Base-by-base conservation (phyloP, 2,888 invertebrate genomes). In the Tachina grossa region DNA sequence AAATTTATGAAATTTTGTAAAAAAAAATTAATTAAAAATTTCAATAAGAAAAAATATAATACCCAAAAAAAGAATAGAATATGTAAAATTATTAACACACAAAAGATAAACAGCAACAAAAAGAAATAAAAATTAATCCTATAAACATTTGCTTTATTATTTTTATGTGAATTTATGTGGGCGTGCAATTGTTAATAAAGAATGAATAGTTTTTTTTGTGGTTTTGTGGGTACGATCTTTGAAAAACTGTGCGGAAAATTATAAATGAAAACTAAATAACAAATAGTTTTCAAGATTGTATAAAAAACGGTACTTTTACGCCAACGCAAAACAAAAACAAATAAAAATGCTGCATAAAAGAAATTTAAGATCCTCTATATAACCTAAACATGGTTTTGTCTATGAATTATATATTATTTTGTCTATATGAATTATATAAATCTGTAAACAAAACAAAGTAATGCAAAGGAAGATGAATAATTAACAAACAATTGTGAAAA, bases 301-400 rank as follows among this genome's bases (percentile, higher is more conserved):
- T 59, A 13, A 16, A 79, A 75, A 84, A 84, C 80, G 69, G 84
- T 74, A 81, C 69, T 82, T 78, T 69, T 53, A 85, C 82, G 74
- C 82, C 82, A 85, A 82, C 82, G 78, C 71, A 53, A 47, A 11
- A 31, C 31, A 31, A 53, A 14, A 59, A 49, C 14, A 68, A n/a
- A 72, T 51, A 68, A 43, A 51, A 78, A 39, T 65, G 45, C 41
- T 45, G 14, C 11, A 47, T 55, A 8, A 49, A 43, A 69, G 51
- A 57, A 65, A 39, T 45, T 57, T 11, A 49, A 55, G 47, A 57
- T 71, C 16, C 19, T 59, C 31, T 61, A 31, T 31, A 31, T 5
- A 53, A 76, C 19, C 22, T 13, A 49, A 72, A 74, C 47, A 66
- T 19, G 22, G 22, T 43, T 39, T 77, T 47, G 47, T 72, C 13